Base-by-base conservation (phyloP, 2,797 vertebrate species). In the Chrysocyon brachyurus region DNA sequence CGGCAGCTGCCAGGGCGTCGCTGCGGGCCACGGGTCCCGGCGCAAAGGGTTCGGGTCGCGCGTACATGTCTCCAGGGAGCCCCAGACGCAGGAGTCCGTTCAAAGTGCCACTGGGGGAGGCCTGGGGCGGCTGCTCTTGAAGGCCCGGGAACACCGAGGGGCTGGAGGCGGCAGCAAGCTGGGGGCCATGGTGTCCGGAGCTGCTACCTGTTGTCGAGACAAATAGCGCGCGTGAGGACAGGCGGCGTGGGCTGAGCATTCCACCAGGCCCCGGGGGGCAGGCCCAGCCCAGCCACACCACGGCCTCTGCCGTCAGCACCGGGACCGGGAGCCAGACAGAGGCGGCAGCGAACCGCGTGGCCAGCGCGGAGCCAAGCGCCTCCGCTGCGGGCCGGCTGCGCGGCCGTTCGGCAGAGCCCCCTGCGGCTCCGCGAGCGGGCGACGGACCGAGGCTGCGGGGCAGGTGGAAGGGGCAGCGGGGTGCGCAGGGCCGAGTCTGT, bases 151-250 rank as follows among this genome's bases (percentile, higher is more conserved):
- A 99, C 98, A 99, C 98, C 98, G 99, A 98, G 99, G 99, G 99
- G 98, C 99, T 99, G 98, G 99, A 99, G 98, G 99, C 99, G 98
- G 99, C 99, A 96, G 99, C 99, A 98, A 99, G 99, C 98, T 99
- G 99, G 98, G 98, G 99, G 96, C 98, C 98, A 98, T 99, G 99
- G 96, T 98, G 98, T 98, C 99, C 99, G 98, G 99, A 99, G 98
- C 99, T 99, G 99, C 99, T 99, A 99, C 99, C 99, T 99, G 99
- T 99, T 99, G 99, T 99, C 99, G 99, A 99, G 99, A 99, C 99
- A 99, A 99, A 99, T 99, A 99, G 99, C 99, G 99, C 99, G 98
- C 99, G 98, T 99, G 99, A 99, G 99, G 99, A 98, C 98, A 98
- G 98, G 99, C 98, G 99, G 99, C 98, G 91, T 98, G 98, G 98